Evolutionary conservation across 2,888 invertebrate species (phyloP).

Genomic region (Ophraella communa): DNA sequence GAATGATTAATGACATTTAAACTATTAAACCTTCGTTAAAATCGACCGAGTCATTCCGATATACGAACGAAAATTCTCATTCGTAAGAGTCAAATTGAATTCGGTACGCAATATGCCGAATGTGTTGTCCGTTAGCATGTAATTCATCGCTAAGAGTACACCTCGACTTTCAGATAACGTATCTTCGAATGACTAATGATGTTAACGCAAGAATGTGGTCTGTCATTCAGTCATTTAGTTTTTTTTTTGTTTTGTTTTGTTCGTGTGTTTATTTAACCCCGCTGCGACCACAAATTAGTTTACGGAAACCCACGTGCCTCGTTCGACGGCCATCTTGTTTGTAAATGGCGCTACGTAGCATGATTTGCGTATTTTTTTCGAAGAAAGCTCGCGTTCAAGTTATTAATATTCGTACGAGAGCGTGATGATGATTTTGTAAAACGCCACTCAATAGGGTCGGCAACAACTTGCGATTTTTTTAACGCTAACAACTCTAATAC

Average conservation of each 20-base stretch:
- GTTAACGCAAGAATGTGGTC: slow-evolving; percentile 63
- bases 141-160: slow-evolving; percentile 59
- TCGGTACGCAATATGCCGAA: slow-evolving; percentile 38
- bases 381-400: slow-evolving; percentile 9
- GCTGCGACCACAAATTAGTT: slow-evolving; percentile 71
- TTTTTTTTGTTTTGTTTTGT: slow-evolving; percentile 55
- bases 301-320: slow-evolving; percentile 61
- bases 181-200: slow-evolving; percentile 59
- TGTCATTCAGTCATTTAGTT: slow-evolving; percentile 67
- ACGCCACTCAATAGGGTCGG: slow-evolving; percentile 30
- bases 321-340: slow-evolving; percentile 23
- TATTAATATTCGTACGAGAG: slow-evolving; percentile 14
- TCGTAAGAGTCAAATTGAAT: slow-evolving; percentile 44
- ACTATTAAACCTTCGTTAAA: slow-evolving; percentile 21
- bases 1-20: slow-evolving; percentile 25
- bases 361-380: slow-evolving; percentile 14
- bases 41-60: slow-evolving; percentile 26
- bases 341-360: not conserved
- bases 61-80: slow-evolving; percentile 20
- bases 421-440: slow-evolving; percentile 29
- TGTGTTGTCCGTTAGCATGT: slow-evolving; percentile 44
- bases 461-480: slow-evolving; percentile 20
- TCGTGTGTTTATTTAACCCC: slow-evolving; percentile 68
- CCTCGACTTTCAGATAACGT: slow-evolving; percentile 58
- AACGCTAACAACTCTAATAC: too few species aligned